Evolutionary conservation across 2,113 vertebrate species (phyloP).

Genomic region (Pelecanoides urinatrix): DNA sequence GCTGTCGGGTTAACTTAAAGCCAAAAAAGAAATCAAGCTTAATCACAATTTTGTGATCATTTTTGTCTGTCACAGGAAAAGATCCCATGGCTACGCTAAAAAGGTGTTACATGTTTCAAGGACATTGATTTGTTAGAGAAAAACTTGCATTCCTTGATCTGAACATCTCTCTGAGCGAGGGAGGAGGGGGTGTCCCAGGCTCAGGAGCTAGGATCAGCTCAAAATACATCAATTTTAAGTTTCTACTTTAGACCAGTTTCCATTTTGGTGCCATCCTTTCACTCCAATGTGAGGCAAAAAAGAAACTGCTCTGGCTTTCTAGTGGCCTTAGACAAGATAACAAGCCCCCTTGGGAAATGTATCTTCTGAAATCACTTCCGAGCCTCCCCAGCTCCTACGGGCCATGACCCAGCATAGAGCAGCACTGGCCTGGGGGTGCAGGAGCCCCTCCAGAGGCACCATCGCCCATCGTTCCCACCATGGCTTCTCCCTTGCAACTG

Average conservation of each 20-base stretch:
- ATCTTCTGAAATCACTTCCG: neutral
- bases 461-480: neutral
- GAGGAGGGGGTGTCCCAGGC: neutral
- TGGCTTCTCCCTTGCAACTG: neutral
- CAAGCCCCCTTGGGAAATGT: neutral
- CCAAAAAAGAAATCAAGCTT: neutral
- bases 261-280: neutral
- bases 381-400: neutral
- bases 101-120: neutral
- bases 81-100: neutral
- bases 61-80: neutral
- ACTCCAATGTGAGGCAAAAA: neutral
- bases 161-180: neutral
- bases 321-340: neutral
- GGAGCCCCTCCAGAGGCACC: neutral
- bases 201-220: neutral
- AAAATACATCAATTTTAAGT: neutral
- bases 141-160: neutral
- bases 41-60: constrained; percentile 1
- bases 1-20: constrained; percentile 7
- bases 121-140: neutral
- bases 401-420: neutral
- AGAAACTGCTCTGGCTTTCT: neutral
- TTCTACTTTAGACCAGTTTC: neutral
- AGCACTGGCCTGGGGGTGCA: neutral